Percentiles rank a stretch among this genome's conserved stretches.
phyloP scores from a whole-genome alignment of 37 sponge, comb jelly and placozoan genomes.

The Beroe forskalii region DNA sequence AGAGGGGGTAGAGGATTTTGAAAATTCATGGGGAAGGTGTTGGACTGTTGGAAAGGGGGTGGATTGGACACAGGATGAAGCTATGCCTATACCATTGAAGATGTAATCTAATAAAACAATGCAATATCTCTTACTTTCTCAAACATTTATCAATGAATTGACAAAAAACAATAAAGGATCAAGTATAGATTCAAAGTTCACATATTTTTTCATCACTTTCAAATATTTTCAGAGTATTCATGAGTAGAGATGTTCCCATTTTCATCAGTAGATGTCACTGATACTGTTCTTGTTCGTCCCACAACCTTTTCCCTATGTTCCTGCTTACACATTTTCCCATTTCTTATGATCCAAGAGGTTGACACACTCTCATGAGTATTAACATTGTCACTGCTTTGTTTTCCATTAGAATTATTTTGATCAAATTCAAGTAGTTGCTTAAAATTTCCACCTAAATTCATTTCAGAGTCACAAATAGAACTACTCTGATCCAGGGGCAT shows the following conservation, averaged over 20 bases:
- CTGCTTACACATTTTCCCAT: conserved; percentile 48
- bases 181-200: too few relatives aligned
- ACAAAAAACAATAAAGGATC: too few relatives aligned
- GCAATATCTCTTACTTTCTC: too few relatives aligned
- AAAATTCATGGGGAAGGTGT: too few relatives aligned
- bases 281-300: neutral
- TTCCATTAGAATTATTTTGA: neutral
- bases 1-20: too few relatives aligned
- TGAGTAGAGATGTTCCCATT: conserved; percentile 51
- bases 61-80: too few relatives aligned
- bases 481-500: neutral
- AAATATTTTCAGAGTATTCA: conserved; percentile 13
- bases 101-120: too few relatives aligned
- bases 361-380: neutral
- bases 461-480: neutral
- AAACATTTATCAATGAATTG: too few relatives aligned
- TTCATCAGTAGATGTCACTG: conserved; percentile 53
- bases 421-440: neutral
- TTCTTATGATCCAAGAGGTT: neutral
- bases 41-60: too few relatives aligned
- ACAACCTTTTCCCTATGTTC: conserved; percentile 1
- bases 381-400: neutral
- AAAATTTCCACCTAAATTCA: conserved; percentile 9
- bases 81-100: too few relatives aligned
- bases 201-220: neutral